Base-by-base conservation (phyloP, 2,888 invertebrate species). In the Lithophane ornitopus region DNA sequence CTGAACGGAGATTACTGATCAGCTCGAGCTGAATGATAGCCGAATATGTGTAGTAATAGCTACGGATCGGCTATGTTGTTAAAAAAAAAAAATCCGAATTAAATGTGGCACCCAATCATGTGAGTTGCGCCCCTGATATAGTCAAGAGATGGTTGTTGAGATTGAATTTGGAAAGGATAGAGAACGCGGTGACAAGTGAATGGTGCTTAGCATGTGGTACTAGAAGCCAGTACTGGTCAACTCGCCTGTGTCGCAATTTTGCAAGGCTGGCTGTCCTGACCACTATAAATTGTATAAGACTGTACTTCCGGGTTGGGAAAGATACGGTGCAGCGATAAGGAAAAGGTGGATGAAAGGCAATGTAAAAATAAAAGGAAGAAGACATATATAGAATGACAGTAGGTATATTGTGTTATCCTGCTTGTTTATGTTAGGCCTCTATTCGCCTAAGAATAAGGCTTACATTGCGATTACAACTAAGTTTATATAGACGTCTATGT, bases 171-270 rank as follows among this genome's bases (percentile, higher is more conserved):
- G 28, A 80, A 77, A 66, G 80, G 71, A 52, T 34, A 41, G 19
- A 52, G 61, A 70, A 73, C 28, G 66, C 61, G 52, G 76, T 62
- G 70, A 58, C 49, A 46, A 81, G 81, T 73, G 81, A 81, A 77
- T 56, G 81, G 69, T 34, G 49, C 6, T 72, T 77, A 67, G 73
- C 58, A 66, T 66, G 71, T 34, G 19, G 46, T 49, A 71, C 26
- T 41, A 54, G 52, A 28, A 39, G 26, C 58, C 65, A 71, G 61
- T 61, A 49, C 62, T 59, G 63, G 22, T 16, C 54, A 14, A 59
- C 28, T 67, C 22, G 34, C 58, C 78, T 75, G 56, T 74, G 41
- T 71, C 14, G 46, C 44, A 76, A 70, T 26, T 39, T 59, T 14
- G 34, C 12, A 41, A 58, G 22, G 22, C 11, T 46, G 41, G n/a